Evolutionary conservation across 2,797 vertebrate species (phyloP).

Genomic region (Trachops cirrhosus): DNA sequence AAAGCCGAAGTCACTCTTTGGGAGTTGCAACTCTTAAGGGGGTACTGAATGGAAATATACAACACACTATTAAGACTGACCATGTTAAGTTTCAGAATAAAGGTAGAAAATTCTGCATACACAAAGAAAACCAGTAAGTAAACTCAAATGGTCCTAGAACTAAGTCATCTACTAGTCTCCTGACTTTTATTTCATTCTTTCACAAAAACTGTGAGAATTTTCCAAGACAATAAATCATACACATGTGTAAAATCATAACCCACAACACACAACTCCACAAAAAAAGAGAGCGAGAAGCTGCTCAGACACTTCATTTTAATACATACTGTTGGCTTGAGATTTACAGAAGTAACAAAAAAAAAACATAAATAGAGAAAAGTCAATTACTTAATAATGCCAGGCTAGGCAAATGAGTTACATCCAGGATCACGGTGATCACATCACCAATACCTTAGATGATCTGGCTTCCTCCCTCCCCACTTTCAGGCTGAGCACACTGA

Average conservation of each 20-base stretch:
- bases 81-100: background rate
- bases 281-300: background rate
- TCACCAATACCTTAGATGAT: background rate
- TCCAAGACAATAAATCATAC: background rate
- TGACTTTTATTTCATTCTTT: background rate
- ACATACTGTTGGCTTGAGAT: background rate
- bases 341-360: background rate
- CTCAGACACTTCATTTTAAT: background rate
- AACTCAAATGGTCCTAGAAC: background rate
- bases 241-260: background rate
- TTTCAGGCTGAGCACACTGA: background rate
- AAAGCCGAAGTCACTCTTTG: background rate
- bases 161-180: background rate
- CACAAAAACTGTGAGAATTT: background rate
- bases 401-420: background rate
- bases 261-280: background rate
- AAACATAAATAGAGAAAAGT: background rate
- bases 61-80: background rate
- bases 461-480: background rate
- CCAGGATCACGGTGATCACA: background rate
- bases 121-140: background rate
- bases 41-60: background rate
- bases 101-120: background rate
- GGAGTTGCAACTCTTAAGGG: background rate
- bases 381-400: background rate